A percentile compares a stretch with the other conserved stretches of the same genome.
Conservation (phyloP, 2,888 invertebrate genomes). For the Aphidius colemani region DNA sequence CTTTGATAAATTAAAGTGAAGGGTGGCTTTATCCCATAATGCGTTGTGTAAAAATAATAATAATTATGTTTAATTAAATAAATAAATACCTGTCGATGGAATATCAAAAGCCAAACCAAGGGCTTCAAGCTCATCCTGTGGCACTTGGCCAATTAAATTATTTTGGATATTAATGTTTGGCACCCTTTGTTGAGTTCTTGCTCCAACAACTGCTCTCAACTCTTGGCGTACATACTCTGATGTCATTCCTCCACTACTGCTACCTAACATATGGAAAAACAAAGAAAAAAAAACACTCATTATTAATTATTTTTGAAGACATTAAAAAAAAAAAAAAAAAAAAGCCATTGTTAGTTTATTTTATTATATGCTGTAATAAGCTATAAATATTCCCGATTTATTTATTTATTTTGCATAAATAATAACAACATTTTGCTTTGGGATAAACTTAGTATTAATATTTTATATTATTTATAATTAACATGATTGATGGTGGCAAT, state of each 20-base stretch:
- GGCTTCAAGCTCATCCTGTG: conserved; percentile 72
- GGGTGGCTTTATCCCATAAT: no score
- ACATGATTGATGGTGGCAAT: conserved; percentile 1
- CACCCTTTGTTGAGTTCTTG: conserved; percentile 67
- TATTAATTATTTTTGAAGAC: no score
- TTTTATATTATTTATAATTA: no score
- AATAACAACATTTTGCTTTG: no score
- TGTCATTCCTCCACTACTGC: conserved; percentile 66
- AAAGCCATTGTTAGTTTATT: no score
- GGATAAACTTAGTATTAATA: no score
- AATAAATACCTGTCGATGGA: conserved; percentile 64
- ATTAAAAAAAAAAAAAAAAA: no score
- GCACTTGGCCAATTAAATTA: conserved; percentile 58
- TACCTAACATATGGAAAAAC: conserved; percentile 60
- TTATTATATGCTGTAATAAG: no score
- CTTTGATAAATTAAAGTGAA: no score
- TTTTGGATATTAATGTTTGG: conserved; percentile 55
- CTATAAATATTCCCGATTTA: no score
- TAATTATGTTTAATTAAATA: neutral
- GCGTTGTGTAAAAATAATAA: no score
- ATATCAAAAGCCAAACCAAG: conserved; percentile 73
- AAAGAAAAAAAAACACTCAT: neutral
- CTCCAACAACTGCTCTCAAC: conserved; percentile 85
- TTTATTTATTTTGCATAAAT: no score
- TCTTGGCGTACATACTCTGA: conserved; percentile 93